phyloP scores from a whole-genome alignment of 2,113 vertebrate genomes.

The Sporophila hypoxantha region DNA sequence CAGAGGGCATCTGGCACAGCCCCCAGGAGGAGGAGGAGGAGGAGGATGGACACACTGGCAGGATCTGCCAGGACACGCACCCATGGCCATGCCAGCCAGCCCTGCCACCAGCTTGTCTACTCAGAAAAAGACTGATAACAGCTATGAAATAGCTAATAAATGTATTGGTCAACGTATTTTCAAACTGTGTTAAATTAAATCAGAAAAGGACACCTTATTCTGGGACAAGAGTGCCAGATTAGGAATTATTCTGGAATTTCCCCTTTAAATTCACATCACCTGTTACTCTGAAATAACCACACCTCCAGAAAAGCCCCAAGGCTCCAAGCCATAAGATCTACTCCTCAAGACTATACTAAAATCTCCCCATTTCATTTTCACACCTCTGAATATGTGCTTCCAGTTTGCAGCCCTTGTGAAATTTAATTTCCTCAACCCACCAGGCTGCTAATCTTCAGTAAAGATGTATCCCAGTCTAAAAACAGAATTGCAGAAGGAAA shows the following conservation, averaged over 20 bases:
- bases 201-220: background rate
- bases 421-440: constrained; percentile 38
- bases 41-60: accelerated
- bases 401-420: constrained; percentile 21
- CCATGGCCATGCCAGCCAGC: background rate
- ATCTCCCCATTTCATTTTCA: constrained; percentile 6
- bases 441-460: constrained; percentile 31
- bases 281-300: background rate
- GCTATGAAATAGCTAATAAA: background rate
- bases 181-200: background rate
- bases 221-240: background rate
- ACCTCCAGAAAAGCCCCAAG: background rate
- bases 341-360: background rate
- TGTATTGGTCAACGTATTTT: background rate
- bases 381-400: constrained; percentile 14
- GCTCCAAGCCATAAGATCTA: background rate
- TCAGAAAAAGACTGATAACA: background rate
- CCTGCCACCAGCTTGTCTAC: background rate
- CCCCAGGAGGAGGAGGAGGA: background rate
- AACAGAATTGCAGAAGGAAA: background rate
- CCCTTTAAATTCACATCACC: background rate
- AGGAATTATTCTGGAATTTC: background rate
- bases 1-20: background rate
- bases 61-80: background rate
- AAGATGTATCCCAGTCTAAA: constrained; percentile 17